A percentile compares a stretch with the other conserved stretches of the same genome.
Evolutionary conservation across 2,113 vertebrate species (phyloP).

Genomic region (Stictonetta naevosa): DNA sequence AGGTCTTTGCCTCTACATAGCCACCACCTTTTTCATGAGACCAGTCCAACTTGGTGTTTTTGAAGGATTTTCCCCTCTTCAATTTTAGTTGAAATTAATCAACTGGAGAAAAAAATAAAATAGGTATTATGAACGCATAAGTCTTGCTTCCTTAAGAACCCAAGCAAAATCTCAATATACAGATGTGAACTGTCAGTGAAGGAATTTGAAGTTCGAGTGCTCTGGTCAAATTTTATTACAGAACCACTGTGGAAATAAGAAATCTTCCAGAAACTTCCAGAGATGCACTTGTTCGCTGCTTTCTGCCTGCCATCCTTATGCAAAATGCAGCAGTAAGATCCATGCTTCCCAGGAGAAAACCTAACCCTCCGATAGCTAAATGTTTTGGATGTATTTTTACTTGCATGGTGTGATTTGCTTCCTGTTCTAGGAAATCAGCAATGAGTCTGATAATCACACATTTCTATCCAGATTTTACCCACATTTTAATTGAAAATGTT

Average conservation of each 20-base stretch:
- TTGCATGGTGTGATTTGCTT: neutral
- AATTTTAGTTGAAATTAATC: neutral
- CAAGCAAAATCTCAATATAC: neutral
- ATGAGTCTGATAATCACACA: neutral
- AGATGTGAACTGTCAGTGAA: neutral
- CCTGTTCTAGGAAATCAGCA: neutral
- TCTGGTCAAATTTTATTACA: neutral
- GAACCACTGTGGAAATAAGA: neutral
- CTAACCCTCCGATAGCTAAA: neutral
- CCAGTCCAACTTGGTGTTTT: neutral
- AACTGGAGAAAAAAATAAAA: neutral
- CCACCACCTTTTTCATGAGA: neutral
- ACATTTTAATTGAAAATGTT: neutral
- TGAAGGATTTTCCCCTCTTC: neutral
- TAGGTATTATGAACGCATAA: neutral
- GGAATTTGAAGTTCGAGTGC: neutral
- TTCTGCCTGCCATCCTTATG: neutral
- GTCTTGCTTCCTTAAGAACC: neutral
- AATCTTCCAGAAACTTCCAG: neutral
- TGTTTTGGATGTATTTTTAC: neutral
- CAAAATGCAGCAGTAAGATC: neutral
- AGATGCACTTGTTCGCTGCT: neutral
- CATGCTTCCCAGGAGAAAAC: neutral
- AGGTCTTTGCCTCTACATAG: neutral
- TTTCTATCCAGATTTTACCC: neutral